phyloP scores from a whole-genome alignment of 2,797 vertebrate genomes.

The Lutjanus argentimaculatus region DNA sequence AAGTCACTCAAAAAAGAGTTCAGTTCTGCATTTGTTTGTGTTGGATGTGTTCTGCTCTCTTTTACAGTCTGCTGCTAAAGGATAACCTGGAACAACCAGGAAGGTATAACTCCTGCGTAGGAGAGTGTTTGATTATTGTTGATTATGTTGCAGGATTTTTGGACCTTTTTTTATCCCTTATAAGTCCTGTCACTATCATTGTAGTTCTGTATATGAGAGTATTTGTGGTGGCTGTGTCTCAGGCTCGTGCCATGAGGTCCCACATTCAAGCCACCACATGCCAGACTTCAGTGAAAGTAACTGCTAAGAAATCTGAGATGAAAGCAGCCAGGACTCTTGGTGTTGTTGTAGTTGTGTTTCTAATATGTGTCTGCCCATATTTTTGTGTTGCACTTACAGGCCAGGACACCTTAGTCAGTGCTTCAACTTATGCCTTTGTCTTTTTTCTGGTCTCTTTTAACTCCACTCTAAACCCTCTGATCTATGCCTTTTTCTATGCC shows the following conservation, averaged over 20 bases:
- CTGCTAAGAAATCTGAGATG: conserved; percentile 53
- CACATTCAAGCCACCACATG: not conserved
- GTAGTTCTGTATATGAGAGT: conserved; percentile 65
- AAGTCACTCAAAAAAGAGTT: conserved; percentile 7
- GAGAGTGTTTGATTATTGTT: conserved; percentile 57
- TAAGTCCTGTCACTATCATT: conserved; percentile 31
- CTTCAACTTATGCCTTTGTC: conserved; percentile 6
- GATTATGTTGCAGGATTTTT: conserved; percentile 17
- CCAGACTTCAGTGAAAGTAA: not conserved
- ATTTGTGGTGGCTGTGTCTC: conserved; percentile 61
- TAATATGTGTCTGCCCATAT: conserved; percentile 66
- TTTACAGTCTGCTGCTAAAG: accelerated
- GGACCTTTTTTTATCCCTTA: conserved; percentile 43
- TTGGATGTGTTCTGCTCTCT: conserved; percentile 27
- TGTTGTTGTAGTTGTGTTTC: conserved; percentile 54
- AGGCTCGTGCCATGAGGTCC: conserved; percentile 54
- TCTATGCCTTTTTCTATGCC: conserved; percentile 32
- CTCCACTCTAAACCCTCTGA: conserved; percentile 58
- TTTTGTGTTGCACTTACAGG: conserved; percentile 9
- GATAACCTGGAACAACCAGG: conserved; percentile 41
- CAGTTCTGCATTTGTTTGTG: conserved; percentile 25
- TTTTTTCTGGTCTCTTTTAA: conserved; percentile 57
- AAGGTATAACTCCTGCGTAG: conserved; percentile 46
- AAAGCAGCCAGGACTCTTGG: conserved; percentile 65
- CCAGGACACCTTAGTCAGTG: not conserved